A percentile compares a stretch with the other conserved stretches of the same genome.
Conservation (phyloP, 2,888 invertebrate species). For the Cheilosia vulpina region DNA sequence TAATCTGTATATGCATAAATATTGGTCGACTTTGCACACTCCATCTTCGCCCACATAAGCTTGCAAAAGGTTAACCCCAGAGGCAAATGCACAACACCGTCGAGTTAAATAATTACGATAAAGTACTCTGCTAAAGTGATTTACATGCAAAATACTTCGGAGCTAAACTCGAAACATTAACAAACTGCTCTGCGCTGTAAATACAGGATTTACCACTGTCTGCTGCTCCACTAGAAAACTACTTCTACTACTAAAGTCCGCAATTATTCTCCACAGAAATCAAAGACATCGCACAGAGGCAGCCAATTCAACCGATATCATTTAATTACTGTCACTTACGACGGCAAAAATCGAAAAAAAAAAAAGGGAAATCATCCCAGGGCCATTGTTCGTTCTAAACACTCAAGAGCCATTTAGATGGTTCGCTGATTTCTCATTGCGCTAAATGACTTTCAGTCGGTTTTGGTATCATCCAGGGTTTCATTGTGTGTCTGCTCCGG, state of each 20-base stretch:
- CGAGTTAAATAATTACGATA: slow-evolving; percentile 22
- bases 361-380: background rate
- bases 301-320: slow-evolving; percentile 34
- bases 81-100: slow-evolving; percentile 4
- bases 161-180: slow-evolving; percentile 15
- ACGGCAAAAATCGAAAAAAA: background rate
- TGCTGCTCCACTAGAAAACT: background rate
- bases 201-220: slow-evolving; percentile 29
- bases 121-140: slow-evolving; percentile 35
- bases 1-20: slow-evolving; percentile 29
- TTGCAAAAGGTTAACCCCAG: background rate
- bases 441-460: slow-evolving; percentile 33
- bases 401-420: slow-evolving; percentile 54
- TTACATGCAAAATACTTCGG: slow-evolving; percentile 24
- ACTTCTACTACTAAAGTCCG: background rate
- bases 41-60: slow-evolving; percentile 41
- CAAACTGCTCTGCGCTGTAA: slow-evolving; percentile 8
- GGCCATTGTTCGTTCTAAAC: slow-evolving; percentile 38
- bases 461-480: slow-evolving; percentile 15
- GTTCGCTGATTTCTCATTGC: slow-evolving; percentile 53
- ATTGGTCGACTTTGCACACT: slow-evolving; percentile 23
- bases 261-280: slow-evolving; percentile 26
- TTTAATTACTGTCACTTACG: slow-evolving; percentile 58
- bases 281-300: background rate
- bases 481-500: slow-evolving; percentile 32